These are phyloP conservation scores for Buceros bicornis DNA, from an alignment of 2,797 vertebrate species.

Conservation along the genomic window DNA sequence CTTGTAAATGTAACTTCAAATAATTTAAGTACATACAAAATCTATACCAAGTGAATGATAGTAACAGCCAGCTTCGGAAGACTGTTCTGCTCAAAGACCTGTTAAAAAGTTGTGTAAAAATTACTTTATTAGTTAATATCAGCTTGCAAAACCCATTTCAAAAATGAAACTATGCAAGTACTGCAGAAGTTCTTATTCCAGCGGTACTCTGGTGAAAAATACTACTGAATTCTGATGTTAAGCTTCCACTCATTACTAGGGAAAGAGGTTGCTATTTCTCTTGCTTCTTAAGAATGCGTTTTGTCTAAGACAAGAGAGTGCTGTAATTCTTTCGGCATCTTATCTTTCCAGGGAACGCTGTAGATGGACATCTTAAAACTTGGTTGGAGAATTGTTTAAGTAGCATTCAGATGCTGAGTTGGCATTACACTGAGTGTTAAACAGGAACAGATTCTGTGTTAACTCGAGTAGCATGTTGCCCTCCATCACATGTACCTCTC, in stretches of 20 bases:
- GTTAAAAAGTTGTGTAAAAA: neutral
- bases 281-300: constrained; percentile 20
- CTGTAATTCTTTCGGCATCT: neutral
- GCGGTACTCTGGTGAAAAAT: neutral
- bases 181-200: neutral
- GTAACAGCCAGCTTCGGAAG: neutral
- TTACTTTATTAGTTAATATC: neutral
- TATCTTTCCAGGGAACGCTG: neutral
- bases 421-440: neutral
- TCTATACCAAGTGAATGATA: neutral
- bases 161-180: neutral
- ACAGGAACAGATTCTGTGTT: neutral
- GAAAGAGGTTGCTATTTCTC: neutral
- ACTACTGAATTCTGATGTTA: neutral
- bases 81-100: neutral
- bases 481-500: neutral
- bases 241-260: neutral
- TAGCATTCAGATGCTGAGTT: neutral
- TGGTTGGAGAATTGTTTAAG: neutral
- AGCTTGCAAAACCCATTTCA: neutral
- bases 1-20: neutral
- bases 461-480: neutral
- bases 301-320: neutral
- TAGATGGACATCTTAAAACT: neutral
- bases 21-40: neutral